phyloP scores from a whole-genome alignment of 2,113 vertebrate genomes.

The Myocastor coypus region DNA sequence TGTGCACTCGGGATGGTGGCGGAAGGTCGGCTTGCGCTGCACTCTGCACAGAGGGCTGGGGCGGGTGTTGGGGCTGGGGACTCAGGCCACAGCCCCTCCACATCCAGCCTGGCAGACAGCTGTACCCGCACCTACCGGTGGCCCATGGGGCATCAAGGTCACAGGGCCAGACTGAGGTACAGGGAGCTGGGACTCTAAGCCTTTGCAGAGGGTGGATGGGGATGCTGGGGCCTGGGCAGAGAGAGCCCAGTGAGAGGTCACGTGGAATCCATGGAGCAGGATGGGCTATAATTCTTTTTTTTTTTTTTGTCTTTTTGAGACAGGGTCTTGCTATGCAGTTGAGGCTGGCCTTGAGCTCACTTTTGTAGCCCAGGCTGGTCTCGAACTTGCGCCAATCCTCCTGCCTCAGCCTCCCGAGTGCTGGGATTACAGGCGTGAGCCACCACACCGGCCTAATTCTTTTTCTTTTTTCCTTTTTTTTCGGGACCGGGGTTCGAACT shows the following conservation, averaged over 20 bases:
- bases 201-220: neutral
- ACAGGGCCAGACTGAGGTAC: fast-evolving
- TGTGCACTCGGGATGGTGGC: fast-evolving
- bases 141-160: neutral
- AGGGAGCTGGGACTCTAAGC: neutral
- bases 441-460: too few species aligned
- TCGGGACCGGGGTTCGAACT: too few species aligned
- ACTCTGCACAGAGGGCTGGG: neutral
- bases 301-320: too few species aligned
- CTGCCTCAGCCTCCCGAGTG: too few species aligned
- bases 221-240: neutral
- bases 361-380: too few species aligned
- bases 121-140: neutral
- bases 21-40: neutral
- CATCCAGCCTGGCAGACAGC: neutral
- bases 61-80: neutral
- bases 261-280: neutral
- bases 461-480: too few species aligned
- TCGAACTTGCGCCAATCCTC: too few species aligned
- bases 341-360: too few species aligned
- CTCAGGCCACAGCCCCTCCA: neutral
- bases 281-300: neutral
- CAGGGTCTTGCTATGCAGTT: too few species aligned
- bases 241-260: neutral
- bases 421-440: too few species aligned